A percentile compares a stretch with the other conserved stretches of the same genome.
phyloP scores from a whole-genome alignment of 1,140 invertebrate species.

The Stratiolaelaps scimitus region DNA sequence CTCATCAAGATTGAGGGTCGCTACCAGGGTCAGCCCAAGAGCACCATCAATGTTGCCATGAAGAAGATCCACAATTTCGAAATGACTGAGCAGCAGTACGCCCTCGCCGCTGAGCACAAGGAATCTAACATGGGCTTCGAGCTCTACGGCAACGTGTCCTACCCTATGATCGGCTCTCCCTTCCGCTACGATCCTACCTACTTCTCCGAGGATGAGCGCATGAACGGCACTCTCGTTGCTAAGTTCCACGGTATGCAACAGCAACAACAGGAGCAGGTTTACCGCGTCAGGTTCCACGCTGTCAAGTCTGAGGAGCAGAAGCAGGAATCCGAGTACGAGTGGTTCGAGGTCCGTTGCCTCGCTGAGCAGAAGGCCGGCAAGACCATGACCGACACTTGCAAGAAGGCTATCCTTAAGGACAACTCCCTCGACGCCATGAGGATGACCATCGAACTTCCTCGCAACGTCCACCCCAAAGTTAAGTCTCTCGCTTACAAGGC shows the following conservation, averaged over 20 bases:
- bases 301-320: conserved; percentile 15
- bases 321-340: background rate
- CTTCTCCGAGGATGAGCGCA: conserved; percentile 5
- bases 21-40: conserved; percentile 10
- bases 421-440: conserved; percentile 18
- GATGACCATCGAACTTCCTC: conserved; percentile 1
- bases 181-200: conserved; percentile 4
- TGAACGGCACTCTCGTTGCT: conserved; percentile 9
- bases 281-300: conserved; percentile 15
- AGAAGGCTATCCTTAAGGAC: conserved; percentile 18
- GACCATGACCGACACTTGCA: background rate
- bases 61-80: conserved; percentile 26
- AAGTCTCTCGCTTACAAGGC: background rate
- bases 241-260: background rate
- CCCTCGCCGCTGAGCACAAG: conserved; percentile 1
- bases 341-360: conserved; percentile 13
- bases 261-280: conserved; percentile 10
- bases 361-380: conserved; percentile 23
- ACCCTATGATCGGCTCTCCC: background rate
- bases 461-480: conserved; percentile 17
- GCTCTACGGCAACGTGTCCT: conserved; percentile 18
- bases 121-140: background rate
- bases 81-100: background rate
- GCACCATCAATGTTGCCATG: conserved; percentile 23
- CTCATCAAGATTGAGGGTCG: conserved; percentile 23